These are phyloP conservation scores for Megalurothrips usitatus DNA, from an alignment of 2,888 invertebrate genomes.

Conservation along the genomic window DNA sequence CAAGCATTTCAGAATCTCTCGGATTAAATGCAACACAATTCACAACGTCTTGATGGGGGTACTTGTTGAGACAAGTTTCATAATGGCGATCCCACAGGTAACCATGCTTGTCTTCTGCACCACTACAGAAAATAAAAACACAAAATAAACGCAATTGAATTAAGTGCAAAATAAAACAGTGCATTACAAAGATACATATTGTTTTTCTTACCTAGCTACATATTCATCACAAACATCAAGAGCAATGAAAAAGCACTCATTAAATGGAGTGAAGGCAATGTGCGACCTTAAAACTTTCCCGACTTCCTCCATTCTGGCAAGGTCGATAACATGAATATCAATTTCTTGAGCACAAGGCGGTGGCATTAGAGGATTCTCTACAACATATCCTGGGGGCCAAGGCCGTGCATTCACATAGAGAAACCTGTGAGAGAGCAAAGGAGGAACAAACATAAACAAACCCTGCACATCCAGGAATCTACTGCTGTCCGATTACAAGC, in stretches of 20 bases:
- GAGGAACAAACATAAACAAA: slow-evolving; percentile 31
- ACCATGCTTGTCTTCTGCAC: slow-evolving; percentile 77
- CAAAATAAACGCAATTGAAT: not conserved
- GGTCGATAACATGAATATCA: slow-evolving; percentile 80
- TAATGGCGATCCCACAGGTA: slow-evolving; percentile 84
- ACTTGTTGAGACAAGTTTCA: slow-evolving; percentile 68
- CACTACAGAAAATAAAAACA: slow-evolving; percentile 52
- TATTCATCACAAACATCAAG: slow-evolving; percentile 76
- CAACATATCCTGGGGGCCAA: slow-evolving; percentile 72
- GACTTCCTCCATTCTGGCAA: slow-evolving; percentile 67
- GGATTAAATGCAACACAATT: slow-evolving; percentile 84
- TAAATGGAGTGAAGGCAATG: slow-evolving; percentile 77
- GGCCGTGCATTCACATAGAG: slow-evolving; percentile 78
- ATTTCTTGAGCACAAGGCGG: slow-evolving; percentile 83
- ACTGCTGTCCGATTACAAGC: no score
- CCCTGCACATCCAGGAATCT: not conserved
- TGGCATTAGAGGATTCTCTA: slow-evolving; percentile 70
- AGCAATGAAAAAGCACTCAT: slow-evolving; percentile 82
- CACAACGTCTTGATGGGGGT: slow-evolving; percentile 73
- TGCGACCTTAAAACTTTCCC: slow-evolving; percentile 74
- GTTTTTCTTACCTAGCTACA: slow-evolving; percentile 64
- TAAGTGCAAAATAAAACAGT: not conserved
- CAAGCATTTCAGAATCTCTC: slow-evolving; percentile 70
- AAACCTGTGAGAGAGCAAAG: slow-evolving; percentile 51
- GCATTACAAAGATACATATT: slow-evolving; percentile 28